Evolutionary conservation across 2,113 vertebrate species (phyloP).

Genomic region (Ailurus styani): DNA sequence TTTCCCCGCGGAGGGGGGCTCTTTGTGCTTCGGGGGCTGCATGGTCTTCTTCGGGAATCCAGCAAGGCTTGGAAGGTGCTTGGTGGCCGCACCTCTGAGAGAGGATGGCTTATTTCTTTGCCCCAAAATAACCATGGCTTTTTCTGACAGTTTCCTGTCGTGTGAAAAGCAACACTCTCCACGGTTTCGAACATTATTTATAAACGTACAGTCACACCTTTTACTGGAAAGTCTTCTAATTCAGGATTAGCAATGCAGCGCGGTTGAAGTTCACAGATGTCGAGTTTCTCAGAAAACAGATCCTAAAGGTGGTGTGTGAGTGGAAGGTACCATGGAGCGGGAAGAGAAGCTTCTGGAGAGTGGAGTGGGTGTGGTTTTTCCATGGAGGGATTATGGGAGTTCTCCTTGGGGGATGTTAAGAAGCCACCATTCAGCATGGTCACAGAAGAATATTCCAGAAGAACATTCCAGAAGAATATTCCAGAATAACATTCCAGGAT

Average conservation of each 20-base stretch:
- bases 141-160: background rate
- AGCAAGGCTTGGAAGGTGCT: background rate
- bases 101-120: background rate
- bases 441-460: background rate
- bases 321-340: background rate
- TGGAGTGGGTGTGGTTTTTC: background rate
- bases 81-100: background rate
- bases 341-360: background rate
- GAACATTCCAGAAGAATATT: background rate
- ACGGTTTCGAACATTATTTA: constrained; percentile 51
- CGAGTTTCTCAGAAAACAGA: constrained; percentile 30
- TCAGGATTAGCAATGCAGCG: background rate
- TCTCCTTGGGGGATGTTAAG: background rate
- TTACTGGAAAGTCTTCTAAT: constrained; percentile 64
- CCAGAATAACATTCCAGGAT: background rate
- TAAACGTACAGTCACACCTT: constrained; percentile 62
- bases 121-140: constrained; percentile 37
- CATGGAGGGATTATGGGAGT: background rate
- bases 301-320: background rate
- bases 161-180: constrained; percentile 62
- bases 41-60: background rate
- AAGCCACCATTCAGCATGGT: background rate
- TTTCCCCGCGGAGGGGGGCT: too few species aligned
- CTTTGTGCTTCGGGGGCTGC: background rate
- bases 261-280: background rate